phyloP scores from a whole-genome alignment of 2,797 vertebrate genomes.

The Schizothorax lantsangensis region DNA sequence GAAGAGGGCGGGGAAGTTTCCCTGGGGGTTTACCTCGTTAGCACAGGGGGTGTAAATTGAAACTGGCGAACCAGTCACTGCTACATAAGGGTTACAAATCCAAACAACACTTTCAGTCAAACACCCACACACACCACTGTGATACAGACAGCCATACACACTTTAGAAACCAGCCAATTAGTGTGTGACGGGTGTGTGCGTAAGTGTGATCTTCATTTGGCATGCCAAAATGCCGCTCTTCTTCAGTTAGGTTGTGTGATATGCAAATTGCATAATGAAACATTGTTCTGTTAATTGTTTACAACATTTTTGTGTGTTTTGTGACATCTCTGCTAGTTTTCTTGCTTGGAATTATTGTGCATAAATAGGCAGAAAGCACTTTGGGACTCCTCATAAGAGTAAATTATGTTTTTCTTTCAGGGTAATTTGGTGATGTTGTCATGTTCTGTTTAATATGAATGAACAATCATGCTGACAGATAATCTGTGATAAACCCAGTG shows the following conservation, averaged over 20 bases:
- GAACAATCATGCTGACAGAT: slow-evolving; percentile 57
- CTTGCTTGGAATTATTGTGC: slow-evolving; percentile 33
- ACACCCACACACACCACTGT: slow-evolving; percentile 49
- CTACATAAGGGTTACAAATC: slow-evolving; percentile 75
- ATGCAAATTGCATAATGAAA: slow-evolving; percentile 33
- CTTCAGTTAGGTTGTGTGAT: not conserved
- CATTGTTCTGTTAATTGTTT: slow-evolving; percentile 42
- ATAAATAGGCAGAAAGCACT: slow-evolving; percentile 43
- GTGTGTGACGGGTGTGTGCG: not conserved
- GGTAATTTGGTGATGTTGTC: slow-evolving; percentile 55
- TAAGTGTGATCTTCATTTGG: not conserved
- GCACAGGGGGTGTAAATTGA: slow-evolving; percentile 69
- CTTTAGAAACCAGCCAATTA: slow-evolving; percentile 42
- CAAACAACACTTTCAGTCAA: slow-evolving; percentile 66
- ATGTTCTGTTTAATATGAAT: slow-evolving; percentile 49
- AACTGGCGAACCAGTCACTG: slow-evolving; percentile 71
- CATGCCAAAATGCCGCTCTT: not conserved
- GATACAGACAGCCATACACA: slow-evolving; percentile 31
- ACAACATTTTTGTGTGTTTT: slow-evolving; percentile 45
- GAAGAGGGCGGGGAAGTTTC: slow-evolving; percentile 21
- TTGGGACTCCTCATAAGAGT: slow-evolving; percentile 36
- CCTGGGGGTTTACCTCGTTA: slow-evolving; percentile 64
- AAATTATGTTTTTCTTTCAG: slow-evolving; percentile 53
- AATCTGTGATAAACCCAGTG: slow-evolving; percentile 57
- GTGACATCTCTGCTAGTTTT: slow-evolving; percentile 24